Evolutionary conservation across 2,888 invertebrate genomes (phyloP).

Genomic region (Tineola bisselliella): DNA sequence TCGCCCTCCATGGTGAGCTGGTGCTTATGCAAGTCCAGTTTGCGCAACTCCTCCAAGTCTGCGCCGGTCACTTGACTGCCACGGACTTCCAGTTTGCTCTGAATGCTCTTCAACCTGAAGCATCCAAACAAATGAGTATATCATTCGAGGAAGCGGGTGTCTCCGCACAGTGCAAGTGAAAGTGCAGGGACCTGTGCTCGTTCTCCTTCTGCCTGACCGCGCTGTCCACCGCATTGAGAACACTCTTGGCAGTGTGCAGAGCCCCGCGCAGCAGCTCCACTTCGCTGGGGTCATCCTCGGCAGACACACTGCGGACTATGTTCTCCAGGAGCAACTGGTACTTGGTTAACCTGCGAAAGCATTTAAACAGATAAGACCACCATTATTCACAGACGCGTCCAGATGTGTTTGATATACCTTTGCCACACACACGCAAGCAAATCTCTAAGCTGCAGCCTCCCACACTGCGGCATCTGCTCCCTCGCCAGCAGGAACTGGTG

Average conservation of each 20-base stretch:
- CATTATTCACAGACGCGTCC: background rate
- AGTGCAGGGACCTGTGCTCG: conserved; percentile 60
- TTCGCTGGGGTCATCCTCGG: conserved; percentile 23
- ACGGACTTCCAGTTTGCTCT: conserved; percentile 47
- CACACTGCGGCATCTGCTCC: conserved; percentile 83
- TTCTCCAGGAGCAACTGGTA: conserved; percentile 58
- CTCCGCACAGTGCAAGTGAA: no score
- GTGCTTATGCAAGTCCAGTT: conserved; percentile 38
- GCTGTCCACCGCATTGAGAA: conserved; percentile 52
- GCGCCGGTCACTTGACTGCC: conserved; percentile 18
- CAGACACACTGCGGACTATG: conserved; percentile 47
- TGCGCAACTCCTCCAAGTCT: conserved; percentile 45
- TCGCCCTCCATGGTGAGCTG: conserved; percentile 44
- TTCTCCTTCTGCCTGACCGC: conserved; percentile 57
- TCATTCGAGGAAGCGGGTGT: no score
- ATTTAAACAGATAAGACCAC: background rate
- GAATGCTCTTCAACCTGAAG: conserved; percentile 43
- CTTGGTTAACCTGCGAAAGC: conserved; percentile 43
- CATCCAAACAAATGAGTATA: no score
- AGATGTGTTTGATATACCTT: no score
- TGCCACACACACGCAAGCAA: conserved; percentile 69
- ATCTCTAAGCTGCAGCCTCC: conserved; percentile 84
- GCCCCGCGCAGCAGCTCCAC: conserved; percentile 32
- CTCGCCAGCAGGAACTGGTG: conserved; percentile 79
- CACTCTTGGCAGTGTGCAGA: conserved; percentile 47